Evolutionary conservation across 2,888 invertebrate species (phyloP), one percentile per base, ranked within the genome.

Genomic region (Hecatera dysodea): DNA sequence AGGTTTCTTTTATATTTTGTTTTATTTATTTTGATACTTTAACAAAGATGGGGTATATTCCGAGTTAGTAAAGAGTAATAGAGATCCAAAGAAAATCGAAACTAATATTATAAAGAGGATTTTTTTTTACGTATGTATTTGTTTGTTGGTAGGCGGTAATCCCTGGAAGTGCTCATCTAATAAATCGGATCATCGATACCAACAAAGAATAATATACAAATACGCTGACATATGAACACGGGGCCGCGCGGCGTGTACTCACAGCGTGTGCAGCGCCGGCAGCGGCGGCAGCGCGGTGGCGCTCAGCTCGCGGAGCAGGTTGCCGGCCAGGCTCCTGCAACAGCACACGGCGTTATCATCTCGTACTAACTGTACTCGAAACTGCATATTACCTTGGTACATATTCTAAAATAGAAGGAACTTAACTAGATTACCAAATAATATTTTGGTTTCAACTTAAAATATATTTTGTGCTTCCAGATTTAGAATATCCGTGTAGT

Each of bases 211-310:
- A n/a, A n/a, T n/a, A n/a, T n/a, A n/a, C n/a, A n/a, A n/a, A n/a
- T n/a, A n/a, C n/a, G n/a, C n/a, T n/a, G n/a, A n/a, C n/a, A 98
- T 92, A 98, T 98, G 93, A 98, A 98, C 95, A 19, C 15, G 24
- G 5, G 15, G 12, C 5, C 0, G 24, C n/a, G 29, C 39, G 52
- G 42, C 7, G 39, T 19, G 60, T 80, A 92, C 98, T 98, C 96
- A 99, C 99, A 99, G 96, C 83, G 98, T 97, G 87, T 97, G 96
- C 76, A 98, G 96, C 87, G 97, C 97, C 63, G 97, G 96, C 94
- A 98, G 96, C 84, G 96, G 96, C 67, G 97, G 97, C 93, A 98
- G 98, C 75, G 98, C 97, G 78, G 96, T 96, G 81, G 96, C 96
- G 72, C 97, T 96, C 89, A 98, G 97, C 90, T 96, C 96, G 86